Evolutionary conservation across 2,797 vertebrate species (phyloP).

Genomic region (Mastacembelus armatus): DNA sequence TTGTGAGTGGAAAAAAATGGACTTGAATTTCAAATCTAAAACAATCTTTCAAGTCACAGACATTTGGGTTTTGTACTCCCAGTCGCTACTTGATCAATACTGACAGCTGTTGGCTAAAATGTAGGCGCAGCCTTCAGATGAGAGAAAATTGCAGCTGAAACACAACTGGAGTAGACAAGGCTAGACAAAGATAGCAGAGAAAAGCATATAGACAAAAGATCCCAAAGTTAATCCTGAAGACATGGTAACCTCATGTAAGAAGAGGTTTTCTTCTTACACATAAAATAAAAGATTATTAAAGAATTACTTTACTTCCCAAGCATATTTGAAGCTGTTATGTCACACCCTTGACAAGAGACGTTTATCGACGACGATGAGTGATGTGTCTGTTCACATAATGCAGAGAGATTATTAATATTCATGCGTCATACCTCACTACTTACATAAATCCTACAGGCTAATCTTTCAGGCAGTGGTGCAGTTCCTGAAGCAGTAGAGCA

Average conservation of each 20-base stretch:
- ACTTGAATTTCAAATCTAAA: no score
- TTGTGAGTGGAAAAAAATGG: neutral
- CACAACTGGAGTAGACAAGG: neutral
- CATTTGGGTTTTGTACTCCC: neutral
- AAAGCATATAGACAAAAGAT: neutral
- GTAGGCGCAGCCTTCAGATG: neutral
- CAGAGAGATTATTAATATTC: conserved; percentile 31
- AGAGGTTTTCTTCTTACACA: conserved; percentile 3
- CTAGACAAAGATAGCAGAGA: conserved; percentile 1
- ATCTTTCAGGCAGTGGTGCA: conserved; percentile 28
- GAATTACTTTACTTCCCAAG: neutral
- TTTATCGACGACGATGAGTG: conserved; percentile 3
- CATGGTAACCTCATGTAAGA: no score
- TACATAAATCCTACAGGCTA: conserved; percentile 44
- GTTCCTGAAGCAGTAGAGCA: conserved; percentile 16
- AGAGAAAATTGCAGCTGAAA: neutral
- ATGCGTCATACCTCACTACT: conserved; percentile 31
- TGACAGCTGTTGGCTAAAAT: neutral
- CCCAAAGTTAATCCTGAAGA: conserved; percentile 1
- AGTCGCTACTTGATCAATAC: neutral
- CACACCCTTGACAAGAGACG: neutral
- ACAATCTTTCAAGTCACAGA: neutral
- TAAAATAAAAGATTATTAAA: conserved; percentile 17
- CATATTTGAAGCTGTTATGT: neutral
- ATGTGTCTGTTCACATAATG: conserved; percentile 23